A percentile compares a stretch with the other conserved stretches of the same genome.
Evolutionary conservation across 1,140 invertebrate species (phyloP).

Genomic region (Drosophila baimaii): DNA sequence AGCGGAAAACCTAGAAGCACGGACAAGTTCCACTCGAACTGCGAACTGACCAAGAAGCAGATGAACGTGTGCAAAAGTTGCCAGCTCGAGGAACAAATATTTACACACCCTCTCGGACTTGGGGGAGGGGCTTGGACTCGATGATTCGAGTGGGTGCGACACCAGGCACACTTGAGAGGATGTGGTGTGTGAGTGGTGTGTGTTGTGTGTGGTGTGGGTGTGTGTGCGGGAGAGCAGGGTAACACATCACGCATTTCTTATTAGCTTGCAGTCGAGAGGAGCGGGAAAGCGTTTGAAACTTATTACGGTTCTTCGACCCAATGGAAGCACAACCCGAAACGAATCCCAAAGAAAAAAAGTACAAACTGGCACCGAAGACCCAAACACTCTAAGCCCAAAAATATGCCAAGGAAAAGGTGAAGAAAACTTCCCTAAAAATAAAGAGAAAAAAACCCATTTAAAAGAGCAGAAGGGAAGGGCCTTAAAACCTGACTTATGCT

Average conservation of each 20-base stretch:
- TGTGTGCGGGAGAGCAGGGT: conserved; percentile 10
- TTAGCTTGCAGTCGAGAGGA: conserved; percentile 59
- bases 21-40: conserved; percentile 21
- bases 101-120: conserved; percentile 44
- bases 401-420: background rate
- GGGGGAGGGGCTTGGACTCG: conserved; percentile 6
- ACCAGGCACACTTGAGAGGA: conserved; percentile 10
- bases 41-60: conserved; percentile 26
- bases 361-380: background rate
- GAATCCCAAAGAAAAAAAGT: background rate
- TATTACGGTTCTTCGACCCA: conserved; percentile 43
- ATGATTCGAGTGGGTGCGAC: conserved; percentile 28
- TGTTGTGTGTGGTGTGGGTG: background rate
- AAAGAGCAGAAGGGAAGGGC: too few relatives aligned
- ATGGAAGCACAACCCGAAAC: conserved; percentile 12
- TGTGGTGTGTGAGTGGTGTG: background rate
- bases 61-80: conserved; percentile 55
- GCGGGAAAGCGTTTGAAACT: conserved; percentile 52
- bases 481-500: background rate
- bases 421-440: too few relatives aligned
- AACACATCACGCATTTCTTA: conserved; percentile 78
- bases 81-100: conserved; percentile 72
- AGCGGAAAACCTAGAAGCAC: background rate
- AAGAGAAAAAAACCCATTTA: too few relatives aligned
- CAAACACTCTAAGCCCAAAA: conserved; percentile 2